Base-by-base conservation (phyloP, 2,113 vertebrate genomes). In the Thunnus maccoyii region DNA sequence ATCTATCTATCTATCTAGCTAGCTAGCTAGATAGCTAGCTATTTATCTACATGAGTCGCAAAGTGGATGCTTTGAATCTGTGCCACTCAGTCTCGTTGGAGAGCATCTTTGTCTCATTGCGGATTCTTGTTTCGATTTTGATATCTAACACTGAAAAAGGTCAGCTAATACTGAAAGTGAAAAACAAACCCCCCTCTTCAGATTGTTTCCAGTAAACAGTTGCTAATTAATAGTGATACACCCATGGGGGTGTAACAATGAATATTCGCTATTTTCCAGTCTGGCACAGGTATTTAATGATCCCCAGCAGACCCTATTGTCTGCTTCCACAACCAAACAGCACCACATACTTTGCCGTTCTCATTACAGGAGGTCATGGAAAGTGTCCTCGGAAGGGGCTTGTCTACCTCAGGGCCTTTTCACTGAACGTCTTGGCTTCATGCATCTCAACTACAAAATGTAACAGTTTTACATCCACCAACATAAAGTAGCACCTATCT, bases 361-460 rank as follows among this genome's bases (percentile, higher is more conserved):
- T 92, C 86, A 83, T 93, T 90, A 93, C 88, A 84, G 83, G 85
- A 88, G 94, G 91, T 93, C 93, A 93, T 66, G 84, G 62, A 92
- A 87, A 92, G 93, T 94, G 91, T 88, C 86, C 89, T 76, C 90
- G 72, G 88, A 88, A 70, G 87, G 89, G 72, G 82, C 62, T 56
- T 36, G 68, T 83, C 82, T 85, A 65, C 82, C 87, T 79, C 48
- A 0, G 32, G 86, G 90, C 76, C 68, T 73, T 85, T 65, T 84
- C 75, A 70, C 85, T 84, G 85, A 77, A 76, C 85, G 27, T 76
- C 62, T 92, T 80, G 78, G 76, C 81, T 78, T 91, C 61, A 74
- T 22, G 46, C 73, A 52, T 76, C 10, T 16, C 32, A 73, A 47
- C 76, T 83, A 70, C 82, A 85, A 70, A 57, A 47, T 87, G 90